These are phyloP conservation scores for Drosophila sechellia DNA, from an alignment of 1,140 invertebrate genomes.

Conservation along the genomic window DNA sequence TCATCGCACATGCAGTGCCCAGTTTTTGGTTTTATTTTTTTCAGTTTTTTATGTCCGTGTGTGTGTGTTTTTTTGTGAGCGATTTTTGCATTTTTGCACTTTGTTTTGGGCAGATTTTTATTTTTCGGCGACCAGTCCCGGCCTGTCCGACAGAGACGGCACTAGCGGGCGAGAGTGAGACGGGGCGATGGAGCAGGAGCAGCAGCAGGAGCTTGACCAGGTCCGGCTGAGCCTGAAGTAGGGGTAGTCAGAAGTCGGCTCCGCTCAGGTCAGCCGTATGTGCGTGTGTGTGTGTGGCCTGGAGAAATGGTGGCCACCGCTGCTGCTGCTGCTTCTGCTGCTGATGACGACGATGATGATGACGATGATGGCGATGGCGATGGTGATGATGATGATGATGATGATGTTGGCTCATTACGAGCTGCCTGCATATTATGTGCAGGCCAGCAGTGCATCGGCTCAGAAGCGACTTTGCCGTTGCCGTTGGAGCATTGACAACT, in stretches of 20 bases:
- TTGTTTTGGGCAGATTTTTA: slow-evolving; percentile 80
- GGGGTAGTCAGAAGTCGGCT: slow-evolving; percentile 54
- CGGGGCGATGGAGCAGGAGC: slow-evolving; percentile 3
- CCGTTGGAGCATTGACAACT: slow-evolving; percentile 69
- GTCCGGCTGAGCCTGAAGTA: slow-evolving; percentile 53
- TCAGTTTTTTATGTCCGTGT: slow-evolving; percentile 20
- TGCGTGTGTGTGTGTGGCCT: slow-evolving; percentile 25
- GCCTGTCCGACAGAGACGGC: slow-evolving; percentile 44
- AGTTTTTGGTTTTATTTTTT: slow-evolving; percentile 26
- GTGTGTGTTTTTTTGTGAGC: slow-evolving; percentile 42
- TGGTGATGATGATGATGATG: slow-evolving; percentile 47
- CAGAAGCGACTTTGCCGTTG: slow-evolving; percentile 76
- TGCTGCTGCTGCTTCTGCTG: no score
- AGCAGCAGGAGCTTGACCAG: slow-evolving; percentile 47
- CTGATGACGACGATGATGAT: slow-evolving; percentile 33
- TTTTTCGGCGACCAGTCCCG: slow-evolving; percentile 73
- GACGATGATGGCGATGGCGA: slow-evolving; percentile 42
- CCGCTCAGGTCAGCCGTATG: slow-evolving; percentile 4
- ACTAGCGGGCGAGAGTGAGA: background rate
- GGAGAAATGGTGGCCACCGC: slow-evolving; percentile 10
- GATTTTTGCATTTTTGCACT: slow-evolving; percentile 59
- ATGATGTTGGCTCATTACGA: slow-evolving; percentile 67
- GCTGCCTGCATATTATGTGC: slow-evolving; percentile 76
- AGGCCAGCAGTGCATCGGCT: slow-evolving; percentile 66
- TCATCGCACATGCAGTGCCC: slow-evolving; percentile 19